Percentiles rank a stretch among this genome's conserved stretches.
phyloP scores from a whole-genome alignment of 53 echinoderm and acorn worm species.

The Holothuria scabra region DNA sequence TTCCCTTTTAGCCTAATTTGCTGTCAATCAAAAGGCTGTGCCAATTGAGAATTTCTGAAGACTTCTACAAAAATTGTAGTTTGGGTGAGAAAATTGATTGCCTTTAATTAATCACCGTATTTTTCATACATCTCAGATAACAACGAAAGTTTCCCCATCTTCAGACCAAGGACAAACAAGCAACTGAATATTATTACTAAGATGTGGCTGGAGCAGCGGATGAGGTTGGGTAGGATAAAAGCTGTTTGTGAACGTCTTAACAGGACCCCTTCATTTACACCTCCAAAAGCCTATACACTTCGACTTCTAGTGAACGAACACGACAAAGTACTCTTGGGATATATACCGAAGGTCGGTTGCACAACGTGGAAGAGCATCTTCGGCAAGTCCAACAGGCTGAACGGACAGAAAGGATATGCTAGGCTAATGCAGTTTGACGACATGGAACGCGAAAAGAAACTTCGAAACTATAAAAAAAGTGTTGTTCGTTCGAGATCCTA shows the following conservation, averaged over 20 bases:
- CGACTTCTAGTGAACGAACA: slow-evolving; percentile 72
- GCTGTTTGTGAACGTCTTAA: slow-evolving; percentile 5
- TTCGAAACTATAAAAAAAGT: slow-evolving; percentile 72
- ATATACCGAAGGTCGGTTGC: slow-evolving; percentile 80
- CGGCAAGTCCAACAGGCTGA: background rate
- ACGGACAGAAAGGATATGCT: background rate
- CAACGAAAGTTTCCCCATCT: too few relatives aligned
- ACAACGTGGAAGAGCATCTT: slow-evolving; percentile 73
- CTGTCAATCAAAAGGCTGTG: too few relatives aligned
- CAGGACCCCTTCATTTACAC: background rate
- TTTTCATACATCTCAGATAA: too few relatives aligned
- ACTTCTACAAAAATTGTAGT: too few relatives aligned
- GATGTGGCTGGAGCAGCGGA: slow-evolving; percentile 9
- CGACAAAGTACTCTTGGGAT: slow-evolving; percentile 69
- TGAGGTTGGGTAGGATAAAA: background rate
- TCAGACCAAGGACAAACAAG: background rate
- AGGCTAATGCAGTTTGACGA: background rate
- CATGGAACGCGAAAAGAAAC: slow-evolving; percentile 19
- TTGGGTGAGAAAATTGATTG: too few relatives aligned
- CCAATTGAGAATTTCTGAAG: too few relatives aligned
- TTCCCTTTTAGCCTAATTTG: too few relatives aligned
- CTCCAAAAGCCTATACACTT: background rate
- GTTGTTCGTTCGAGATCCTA: slow-evolving; percentile 81
- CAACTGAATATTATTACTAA: background rate
- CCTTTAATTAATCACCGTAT: too few relatives aligned